These are phyloP conservation scores for Formica aserva DNA, from an alignment of 2,888 invertebrate genomes.

Conservation along the genomic window DNA sequence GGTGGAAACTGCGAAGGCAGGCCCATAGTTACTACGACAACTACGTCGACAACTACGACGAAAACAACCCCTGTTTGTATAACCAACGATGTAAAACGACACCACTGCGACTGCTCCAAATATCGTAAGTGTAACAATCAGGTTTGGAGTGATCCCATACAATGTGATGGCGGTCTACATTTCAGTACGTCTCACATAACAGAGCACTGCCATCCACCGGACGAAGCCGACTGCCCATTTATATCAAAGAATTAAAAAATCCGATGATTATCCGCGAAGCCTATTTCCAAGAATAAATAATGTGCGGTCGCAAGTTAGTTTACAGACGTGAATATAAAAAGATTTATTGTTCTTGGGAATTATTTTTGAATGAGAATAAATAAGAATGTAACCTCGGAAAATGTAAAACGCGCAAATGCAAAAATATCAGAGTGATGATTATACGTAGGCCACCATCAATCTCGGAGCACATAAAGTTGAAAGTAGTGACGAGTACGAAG, in stretches of 20 bases:
- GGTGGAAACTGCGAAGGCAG: background rate
- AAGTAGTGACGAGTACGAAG: conserved; percentile 5
- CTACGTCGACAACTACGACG: too few relatives aligned
- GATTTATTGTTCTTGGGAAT: background rate
- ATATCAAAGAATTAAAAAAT: background rate
- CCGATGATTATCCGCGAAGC: background rate
- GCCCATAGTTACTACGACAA: too few relatives aligned
- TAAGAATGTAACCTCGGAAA: background rate
- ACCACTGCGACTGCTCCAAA: background rate
- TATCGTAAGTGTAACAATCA: background rate
- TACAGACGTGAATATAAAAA: background rate
- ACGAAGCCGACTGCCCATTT: background rate
- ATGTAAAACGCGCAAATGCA: background rate
- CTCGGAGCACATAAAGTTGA: background rate
- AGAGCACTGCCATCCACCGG: background rate
- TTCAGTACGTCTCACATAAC: too few relatives aligned
- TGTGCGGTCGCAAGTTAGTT: background rate
- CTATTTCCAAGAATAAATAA: background rate
- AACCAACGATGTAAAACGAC: background rate
- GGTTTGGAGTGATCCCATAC: background rate
- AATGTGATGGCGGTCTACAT: background rate
- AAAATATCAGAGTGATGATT: background rate
- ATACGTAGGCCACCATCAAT: background rate
- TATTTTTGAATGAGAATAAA: background rate
- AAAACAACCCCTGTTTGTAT: background rate